phyloP scores from a whole-genome alignment of 2,113 vertebrate genomes.

The Phycodurus eques region DNA sequence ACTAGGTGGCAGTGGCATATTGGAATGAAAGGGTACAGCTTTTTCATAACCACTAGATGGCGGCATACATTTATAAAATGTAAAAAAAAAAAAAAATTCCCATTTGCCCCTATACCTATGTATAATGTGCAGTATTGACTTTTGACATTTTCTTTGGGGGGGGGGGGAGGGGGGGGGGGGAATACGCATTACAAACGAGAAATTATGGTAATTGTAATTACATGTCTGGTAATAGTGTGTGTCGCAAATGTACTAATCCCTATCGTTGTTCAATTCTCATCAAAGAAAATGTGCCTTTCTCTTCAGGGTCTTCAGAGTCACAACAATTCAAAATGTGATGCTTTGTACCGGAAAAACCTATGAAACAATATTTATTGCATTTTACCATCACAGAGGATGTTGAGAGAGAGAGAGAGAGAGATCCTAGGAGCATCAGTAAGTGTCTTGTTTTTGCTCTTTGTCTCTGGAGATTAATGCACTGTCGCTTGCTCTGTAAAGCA shows the following conservation, averaged over 20 bases:
- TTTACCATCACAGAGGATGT: slow-evolving; percentile 58
- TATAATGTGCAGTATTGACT: too few species aligned
- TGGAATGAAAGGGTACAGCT: too few species aligned
- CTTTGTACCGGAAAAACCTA: slow-evolving; percentile 89
- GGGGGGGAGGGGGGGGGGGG: too few species aligned
- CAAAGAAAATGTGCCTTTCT: slow-evolving; percentile 19
- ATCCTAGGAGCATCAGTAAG: slow-evolving; percentile 86
- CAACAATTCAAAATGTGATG: slow-evolving; percentile 62
- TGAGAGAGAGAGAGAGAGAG: slow-evolving; percentile 24
- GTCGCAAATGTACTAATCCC: neutral
- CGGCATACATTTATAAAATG: too few species aligned
- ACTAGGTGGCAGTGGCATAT: too few species aligned
- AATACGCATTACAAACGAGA: too few species aligned
- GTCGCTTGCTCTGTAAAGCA: slow-evolving; percentile 10
- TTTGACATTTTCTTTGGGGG: too few species aligned
- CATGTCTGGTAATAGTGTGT: neutral
- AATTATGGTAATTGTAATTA: neutral
- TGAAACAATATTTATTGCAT: slow-evolving; percentile 76
- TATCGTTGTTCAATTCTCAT: slow-evolving; percentile 24
- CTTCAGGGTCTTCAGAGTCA: slow-evolving; percentile 51
- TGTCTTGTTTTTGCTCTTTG: slow-evolving; percentile 35
- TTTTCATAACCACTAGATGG: too few species aligned
- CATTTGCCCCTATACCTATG: too few species aligned
- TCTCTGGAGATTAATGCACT: slow-evolving; percentile 14
- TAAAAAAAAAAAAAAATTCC: too few species aligned